Base-by-base conservation (phyloP, 2,888 invertebrate genomes). In the Chironomus riparius region DNA sequence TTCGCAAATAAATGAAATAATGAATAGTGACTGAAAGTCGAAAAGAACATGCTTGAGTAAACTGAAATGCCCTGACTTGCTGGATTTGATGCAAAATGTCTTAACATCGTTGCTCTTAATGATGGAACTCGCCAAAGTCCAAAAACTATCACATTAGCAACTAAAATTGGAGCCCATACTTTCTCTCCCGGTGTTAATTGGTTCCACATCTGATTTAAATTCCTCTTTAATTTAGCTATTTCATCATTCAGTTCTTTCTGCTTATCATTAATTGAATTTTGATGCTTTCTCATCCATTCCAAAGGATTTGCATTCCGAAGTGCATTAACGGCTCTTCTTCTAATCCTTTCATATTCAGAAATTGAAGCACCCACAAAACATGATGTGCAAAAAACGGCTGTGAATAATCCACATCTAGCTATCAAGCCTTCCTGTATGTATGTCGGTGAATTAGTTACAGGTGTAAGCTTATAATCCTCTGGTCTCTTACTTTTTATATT, bases 21-120 rank as follows among this genome's bases (percentile, higher is more conserved):
- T 1, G 93, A 93, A 81, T 92, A 91, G 83, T 98, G 98, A 80
- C 97, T 98, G 84, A 98, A 98, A 47, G 93, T 92, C n/a, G 95
- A 95, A 4, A 97, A 85, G 72, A 97, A 82, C 95, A 98, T 95
- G 13, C 22, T 24, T 12, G 22, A 24, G 3, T 98, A 95, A 84
- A 91, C 87, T 82, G 93, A 95, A 70, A 90, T 85, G 78, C 88
- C 87, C 81, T 87, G 87, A 79, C 91, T 89, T 21, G 89, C 88
- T 56, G 95, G 94, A 84, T 91, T 91, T 75, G 92, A 91, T 80
- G 91, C 90, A 85, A 97, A 97, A 84, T 94, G 95, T 81, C 88
- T 90, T 70, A 91, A 82, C 95, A 97, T 95, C 18, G 87, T 83
- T 2, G 88, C 87, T 77, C 91, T 90, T 38, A 92, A 82, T 13